Percentiles rank a stretch among this genome's conserved stretches.
phyloP scores from a whole-genome alignment of 2,888 invertebrate species.

The Diaphora mendica region DNA sequence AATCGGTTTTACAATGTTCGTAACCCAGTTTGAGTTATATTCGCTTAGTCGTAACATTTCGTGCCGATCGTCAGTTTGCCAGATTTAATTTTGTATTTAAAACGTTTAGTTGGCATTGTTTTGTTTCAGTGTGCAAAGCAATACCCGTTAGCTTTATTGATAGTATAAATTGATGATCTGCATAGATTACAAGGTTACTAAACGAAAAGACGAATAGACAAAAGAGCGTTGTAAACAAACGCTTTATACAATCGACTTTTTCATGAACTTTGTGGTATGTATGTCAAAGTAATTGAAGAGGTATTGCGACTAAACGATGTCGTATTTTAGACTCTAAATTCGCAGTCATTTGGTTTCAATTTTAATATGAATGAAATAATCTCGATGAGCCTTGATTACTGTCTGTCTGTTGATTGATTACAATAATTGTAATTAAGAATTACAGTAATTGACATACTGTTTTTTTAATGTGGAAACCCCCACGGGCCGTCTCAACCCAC shows the following conservation, averaged over 20 bases:
- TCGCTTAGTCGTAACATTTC: slow-evolving; percentile 39
- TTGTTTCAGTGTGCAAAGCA: slow-evolving; percentile 11
- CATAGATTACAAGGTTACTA: neutral
- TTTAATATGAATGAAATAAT: neutral
- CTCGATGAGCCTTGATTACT: neutral
- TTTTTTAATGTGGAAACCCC: too few species aligned
- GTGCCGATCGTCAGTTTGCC: slow-evolving; percentile 31
- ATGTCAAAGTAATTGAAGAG: neutral
- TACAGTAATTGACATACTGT: too few species aligned
- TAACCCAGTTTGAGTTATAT: slow-evolving; percentile 38
- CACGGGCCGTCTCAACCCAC: too few species aligned
- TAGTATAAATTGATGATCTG: neutral
- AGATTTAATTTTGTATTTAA: slow-evolving; percentile 49
- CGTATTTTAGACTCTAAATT: neutral
- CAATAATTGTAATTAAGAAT: too few species aligned
- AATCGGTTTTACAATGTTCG: slow-evolving; percentile 44
- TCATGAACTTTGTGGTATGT: neutral
- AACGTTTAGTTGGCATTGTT: slow-evolving; percentile 39
- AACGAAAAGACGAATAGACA: neutral
- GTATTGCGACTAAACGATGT: neutral
- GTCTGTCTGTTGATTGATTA: neutral
- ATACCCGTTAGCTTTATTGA: neutral
- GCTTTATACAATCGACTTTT: neutral
- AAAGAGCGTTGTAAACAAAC: neutral
- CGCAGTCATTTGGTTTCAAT: neutral